Percentiles rank a stretch among this genome's conserved stretches.
phyloP scores from a whole-genome alignment of 1,140 invertebrate genomes.

The Triops cancriformis region DNA sequence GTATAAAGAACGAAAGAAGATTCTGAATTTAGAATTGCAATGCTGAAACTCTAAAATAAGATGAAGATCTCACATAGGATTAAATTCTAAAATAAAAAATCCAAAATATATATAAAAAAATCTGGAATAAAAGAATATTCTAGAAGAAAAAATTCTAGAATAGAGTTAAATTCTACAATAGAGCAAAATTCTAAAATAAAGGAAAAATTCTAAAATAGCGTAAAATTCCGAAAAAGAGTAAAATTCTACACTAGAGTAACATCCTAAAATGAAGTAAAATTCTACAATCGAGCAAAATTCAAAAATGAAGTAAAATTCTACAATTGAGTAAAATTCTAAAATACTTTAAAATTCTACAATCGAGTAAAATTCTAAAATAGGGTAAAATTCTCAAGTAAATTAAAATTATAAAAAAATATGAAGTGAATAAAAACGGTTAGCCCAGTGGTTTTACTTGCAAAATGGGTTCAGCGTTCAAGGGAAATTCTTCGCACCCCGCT shows the following conservation, averaged over 20 bases:
- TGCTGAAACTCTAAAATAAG: no score
- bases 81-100: no score
- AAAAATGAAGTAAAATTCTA: neutral
- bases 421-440: neutral
- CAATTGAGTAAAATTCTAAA: neutral
- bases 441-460: constrained; percentile 41
- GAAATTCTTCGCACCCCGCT: constrained; percentile 76
- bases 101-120: no score
- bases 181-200: neutral
- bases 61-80: no score
- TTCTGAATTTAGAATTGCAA: no score
- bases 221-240: neutral
- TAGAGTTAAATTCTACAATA: no score
- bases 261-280: neutral
- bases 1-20: no score
- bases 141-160: no score
- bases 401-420: neutral
- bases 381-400: neutral
- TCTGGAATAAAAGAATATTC: no score
- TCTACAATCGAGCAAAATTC: neutral
- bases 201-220: no score
- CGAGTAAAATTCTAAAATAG: no score
- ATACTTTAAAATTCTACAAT: no score
- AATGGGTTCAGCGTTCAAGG: constrained; percentile 74
- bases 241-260: neutral